phyloP scores from a whole-genome alignment of 30 jellyfish, hydroid and myxozoan species.

The Euphysa ruthae region DNA sequence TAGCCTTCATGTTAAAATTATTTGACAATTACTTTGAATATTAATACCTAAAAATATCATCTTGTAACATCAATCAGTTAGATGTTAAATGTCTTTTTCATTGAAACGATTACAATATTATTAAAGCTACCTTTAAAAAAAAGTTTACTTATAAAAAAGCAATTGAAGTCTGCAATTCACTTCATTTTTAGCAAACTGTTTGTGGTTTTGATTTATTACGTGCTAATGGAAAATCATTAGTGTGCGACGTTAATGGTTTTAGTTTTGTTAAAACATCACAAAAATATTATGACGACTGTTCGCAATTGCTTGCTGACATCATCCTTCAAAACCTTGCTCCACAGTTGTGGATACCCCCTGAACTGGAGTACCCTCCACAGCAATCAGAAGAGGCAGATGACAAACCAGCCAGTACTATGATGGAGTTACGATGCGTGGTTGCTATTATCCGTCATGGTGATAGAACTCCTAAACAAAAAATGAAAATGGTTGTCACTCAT shows the following conservation, averaged over 20 bases:
- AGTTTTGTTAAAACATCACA: slow-evolving; percentile 95
- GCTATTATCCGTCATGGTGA: slow-evolving; percentile 98
- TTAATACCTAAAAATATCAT: no score
- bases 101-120: no score
- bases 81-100: no score
- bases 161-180: no score
- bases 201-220: slow-evolving; percentile 97
- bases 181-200: slow-evolving; percentile 83
- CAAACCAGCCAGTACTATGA: slow-evolving; percentile 66
- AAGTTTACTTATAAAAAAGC: no score
- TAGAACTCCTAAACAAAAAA: slow-evolving; percentile 97
- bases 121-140: no score
- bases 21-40: no score
- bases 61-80: no score
- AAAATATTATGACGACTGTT: slow-evolving; percentile 95
- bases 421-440: slow-evolving; percentile 92
- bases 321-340: slow-evolving; percentile 88
- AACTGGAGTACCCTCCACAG: slow-evolving; percentile 36
- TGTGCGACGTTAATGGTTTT: slow-evolving; percentile 97
- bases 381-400: slow-evolving; percentile 67
- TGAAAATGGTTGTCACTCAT: slow-evolving; percentile 94
- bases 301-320: slow-evolving; percentile 84
- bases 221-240: slow-evolving; percentile 80
- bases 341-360: slow-evolving; percentile 92
- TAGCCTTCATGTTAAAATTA: no score